These are phyloP conservation scores for Xiphophorus birchmanni DNA, from an alignment of 2,797 vertebrate genomes.

Conservation along the genomic window DNA sequence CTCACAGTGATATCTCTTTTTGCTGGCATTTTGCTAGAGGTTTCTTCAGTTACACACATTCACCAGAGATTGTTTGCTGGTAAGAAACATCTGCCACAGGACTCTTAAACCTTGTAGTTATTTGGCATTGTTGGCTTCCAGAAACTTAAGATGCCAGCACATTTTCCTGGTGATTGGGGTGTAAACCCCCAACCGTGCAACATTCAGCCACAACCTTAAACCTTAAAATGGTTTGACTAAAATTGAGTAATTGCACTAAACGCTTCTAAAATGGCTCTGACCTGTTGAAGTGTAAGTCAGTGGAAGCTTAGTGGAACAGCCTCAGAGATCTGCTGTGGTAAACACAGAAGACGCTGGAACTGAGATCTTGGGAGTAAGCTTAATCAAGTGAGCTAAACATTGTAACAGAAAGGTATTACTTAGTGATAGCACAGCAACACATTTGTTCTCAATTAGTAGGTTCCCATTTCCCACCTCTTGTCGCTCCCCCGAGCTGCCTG, in stretches of 20 bases:
- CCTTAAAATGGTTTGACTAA: not conserved
- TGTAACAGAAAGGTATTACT: slow-evolving; percentile 67
- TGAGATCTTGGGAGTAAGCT: slow-evolving; percentile 21
- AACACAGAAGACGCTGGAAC: not conserved
- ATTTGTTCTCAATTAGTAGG: slow-evolving; percentile 62
- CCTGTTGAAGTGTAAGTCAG: not conserved
- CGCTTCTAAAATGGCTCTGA: not conserved
- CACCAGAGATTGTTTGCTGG: not conserved
- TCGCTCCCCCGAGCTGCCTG: slow-evolving; percentile 40
- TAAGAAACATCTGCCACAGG: not conserved
- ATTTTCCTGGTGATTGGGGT: not conserved
- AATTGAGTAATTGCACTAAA: not conserved
- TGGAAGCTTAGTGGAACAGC: not conserved
- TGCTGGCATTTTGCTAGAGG: not conserved
- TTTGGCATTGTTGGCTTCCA: not conserved
- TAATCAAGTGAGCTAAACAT: slow-evolving; percentile 74
- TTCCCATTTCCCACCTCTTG: slow-evolving; percentile 57
- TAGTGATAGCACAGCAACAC: slow-evolving; percentile 60
- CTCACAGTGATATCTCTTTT: not conserved
- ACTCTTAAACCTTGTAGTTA: not conserved
- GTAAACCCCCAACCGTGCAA: not conserved
- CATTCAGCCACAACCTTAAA: not conserved
- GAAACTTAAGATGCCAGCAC: not conserved
- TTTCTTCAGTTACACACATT: not conserved
- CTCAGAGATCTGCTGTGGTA: not conserved